A percentile compares a stretch with the other conserved stretches of the same genome.
phyloP scores from a whole-genome alignment of 2,113 vertebrate species.

The Macheiramphus alcinus region DNA sequence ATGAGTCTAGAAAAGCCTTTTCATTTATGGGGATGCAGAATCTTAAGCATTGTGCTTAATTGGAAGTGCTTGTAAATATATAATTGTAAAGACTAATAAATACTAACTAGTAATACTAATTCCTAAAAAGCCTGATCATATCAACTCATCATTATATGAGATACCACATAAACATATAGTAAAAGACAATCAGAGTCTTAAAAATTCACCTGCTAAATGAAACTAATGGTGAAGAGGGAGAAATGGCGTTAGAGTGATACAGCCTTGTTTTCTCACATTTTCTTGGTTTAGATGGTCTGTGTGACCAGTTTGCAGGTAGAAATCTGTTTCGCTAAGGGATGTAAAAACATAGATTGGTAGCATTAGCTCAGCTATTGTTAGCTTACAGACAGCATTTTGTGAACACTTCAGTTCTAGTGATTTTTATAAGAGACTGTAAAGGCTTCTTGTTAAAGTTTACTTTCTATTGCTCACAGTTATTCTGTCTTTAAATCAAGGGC shows the following conservation, averaged over 20 bases:
- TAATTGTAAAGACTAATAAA: neutral
- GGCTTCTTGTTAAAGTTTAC: neutral
- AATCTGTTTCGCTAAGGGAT: neutral
- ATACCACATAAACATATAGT: neutral
- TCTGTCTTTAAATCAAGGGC: conserved; percentile 17
- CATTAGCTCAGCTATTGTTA: neutral
- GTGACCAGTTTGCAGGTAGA: neutral
- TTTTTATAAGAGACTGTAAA: neutral
- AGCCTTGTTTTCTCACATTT: neutral
- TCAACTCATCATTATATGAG: neutral
- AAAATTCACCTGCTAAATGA: neutral
- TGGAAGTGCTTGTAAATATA: neutral
- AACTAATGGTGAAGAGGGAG: neutral
- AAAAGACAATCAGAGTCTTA: neutral
- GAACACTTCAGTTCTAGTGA: neutral
- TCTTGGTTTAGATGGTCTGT: neutral
- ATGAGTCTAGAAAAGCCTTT: neutral
- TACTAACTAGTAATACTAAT: neutral
- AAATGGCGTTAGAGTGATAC: neutral
- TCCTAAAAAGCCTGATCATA: neutral
- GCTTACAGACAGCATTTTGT: neutral
- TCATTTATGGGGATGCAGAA: neutral
- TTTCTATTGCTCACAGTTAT: neutral
- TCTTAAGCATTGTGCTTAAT: neutral
- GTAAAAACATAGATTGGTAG: neutral